Evolutionary conservation across 2,113 vertebrate genomes (phyloP).

Genomic region (Cryptotis parvus): DNA sequence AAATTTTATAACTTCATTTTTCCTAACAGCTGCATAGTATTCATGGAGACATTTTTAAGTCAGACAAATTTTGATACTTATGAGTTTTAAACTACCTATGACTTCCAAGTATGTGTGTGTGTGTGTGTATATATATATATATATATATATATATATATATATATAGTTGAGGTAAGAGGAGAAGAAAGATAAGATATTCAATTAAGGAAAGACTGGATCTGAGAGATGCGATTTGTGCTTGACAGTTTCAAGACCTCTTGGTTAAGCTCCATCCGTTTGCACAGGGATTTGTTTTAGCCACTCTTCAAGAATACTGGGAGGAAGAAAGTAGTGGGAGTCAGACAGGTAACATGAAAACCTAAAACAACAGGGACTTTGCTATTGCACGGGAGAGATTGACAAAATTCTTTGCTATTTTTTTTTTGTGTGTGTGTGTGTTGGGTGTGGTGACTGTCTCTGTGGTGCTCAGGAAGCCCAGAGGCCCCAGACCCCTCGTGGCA

Average conservation of each 20-base stretch:
- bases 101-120: neutral
- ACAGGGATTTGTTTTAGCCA: no score
- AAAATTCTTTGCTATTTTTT: conserved; percentile 6
- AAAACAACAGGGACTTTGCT: neutral
- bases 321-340: neutral
- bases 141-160: neutral
- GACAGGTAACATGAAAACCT: neutral
- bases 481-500: no score
- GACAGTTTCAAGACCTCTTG: neutral
- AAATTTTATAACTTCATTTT: no score
- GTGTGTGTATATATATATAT: no score
- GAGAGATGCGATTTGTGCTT: no score
- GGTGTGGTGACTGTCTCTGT: no score
- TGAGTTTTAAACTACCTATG: conserved; percentile 19
- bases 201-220: no score
- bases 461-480: no score
- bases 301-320: neutral
- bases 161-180: conserved; percentile 56
- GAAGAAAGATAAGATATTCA: neutral
- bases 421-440: neutral
- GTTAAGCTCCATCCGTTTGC: no score
- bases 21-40: no score
- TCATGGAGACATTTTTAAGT: conserved; percentile 11
- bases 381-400: neutral
- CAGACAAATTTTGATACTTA: conserved; percentile 34